These are phyloP conservation scores for Channa argus DNA, from an alignment of 2,113 vertebrate species.

Conservation along the genomic window DNA sequence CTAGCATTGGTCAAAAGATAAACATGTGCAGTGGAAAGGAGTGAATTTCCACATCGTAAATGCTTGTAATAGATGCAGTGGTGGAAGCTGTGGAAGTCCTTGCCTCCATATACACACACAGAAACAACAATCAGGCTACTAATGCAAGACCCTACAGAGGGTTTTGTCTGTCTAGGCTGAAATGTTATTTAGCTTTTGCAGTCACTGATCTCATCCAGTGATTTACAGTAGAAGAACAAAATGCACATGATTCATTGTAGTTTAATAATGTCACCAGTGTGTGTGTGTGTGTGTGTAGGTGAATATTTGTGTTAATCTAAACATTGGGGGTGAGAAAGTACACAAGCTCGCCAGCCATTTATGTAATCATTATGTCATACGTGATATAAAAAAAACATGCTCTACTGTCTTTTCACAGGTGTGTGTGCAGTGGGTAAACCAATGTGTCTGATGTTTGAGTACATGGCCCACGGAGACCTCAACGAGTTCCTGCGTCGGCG, in stretches of 20 bases:
- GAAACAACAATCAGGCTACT: not conserved
- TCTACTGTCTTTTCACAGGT: conserved; percentile 77
- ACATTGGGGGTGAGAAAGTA: conserved; percentile 17
- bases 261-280: conserved; percentile 22
- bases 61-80: too few relatives aligned
- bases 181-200: conserved; percentile 22
- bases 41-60: not conserved
- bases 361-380: not conserved
- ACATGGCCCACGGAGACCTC: conserved; percentile 96
- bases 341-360: not conserved
- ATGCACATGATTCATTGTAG: not conserved
- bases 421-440: conserved; percentile 98
- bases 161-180: conserved; percentile 33
- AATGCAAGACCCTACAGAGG: conserved; percentile 13
- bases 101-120: too few relatives aligned
- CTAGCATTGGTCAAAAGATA: not conserved
- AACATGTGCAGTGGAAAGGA: not conserved
- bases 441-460: conserved; percentile 98
- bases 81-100: not conserved
- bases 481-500: conserved; percentile 93
- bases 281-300: conserved; percentile 2
- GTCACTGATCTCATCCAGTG: conserved; percentile 46
- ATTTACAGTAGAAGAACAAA: not conserved
- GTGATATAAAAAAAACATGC: too few relatives aligned
- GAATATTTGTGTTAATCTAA: conserved; percentile 10